phyloP scores from a whole-genome alignment of 1,140 invertebrate species.

The Drosophila prosaltans region DNA sequence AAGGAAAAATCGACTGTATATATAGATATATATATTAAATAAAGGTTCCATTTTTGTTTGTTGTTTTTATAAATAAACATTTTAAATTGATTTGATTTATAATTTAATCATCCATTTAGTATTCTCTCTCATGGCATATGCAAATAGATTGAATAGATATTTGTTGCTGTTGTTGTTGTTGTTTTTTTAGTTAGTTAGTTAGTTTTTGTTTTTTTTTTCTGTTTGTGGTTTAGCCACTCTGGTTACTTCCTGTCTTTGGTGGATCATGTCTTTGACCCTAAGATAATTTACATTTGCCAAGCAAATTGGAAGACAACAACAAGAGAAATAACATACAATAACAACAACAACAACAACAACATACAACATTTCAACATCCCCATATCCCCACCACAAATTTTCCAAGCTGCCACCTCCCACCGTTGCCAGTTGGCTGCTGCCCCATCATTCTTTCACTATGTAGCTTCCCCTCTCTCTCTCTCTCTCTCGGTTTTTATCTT shows the following conservation, averaged over 20 bases:
- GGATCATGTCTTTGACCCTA: constrained; percentile 21
- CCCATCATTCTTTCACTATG: no score
- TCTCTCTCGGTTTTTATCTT: constrained; percentile 4
- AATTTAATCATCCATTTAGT: constrained; percentile 10
- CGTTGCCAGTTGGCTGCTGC: not conserved
- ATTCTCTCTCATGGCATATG: constrained; percentile 5
- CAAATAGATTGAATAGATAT: constrained; percentile 7
- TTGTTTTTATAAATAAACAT: not conserved
- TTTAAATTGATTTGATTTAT: constrained; percentile 1
- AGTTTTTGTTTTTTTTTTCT: not conserved
- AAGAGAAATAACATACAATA: constrained; percentile 17
- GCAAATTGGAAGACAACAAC: constrained; percentile 45
- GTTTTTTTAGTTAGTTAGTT: not conserved
- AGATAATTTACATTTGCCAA: constrained; percentile 39
- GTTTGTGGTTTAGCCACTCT: not conserved
- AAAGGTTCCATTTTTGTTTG: not conserved
- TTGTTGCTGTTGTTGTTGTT: not conserved
- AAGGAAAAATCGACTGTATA: no score
- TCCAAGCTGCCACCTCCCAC: constrained; percentile 2
- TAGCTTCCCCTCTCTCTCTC: not conserved
- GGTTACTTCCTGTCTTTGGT: constrained; percentile 8
- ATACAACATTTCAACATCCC: constrained; percentile 21
- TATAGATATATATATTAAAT: not conserved
- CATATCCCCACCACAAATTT: constrained; percentile 12
- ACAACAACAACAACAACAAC: constrained; percentile 24